These are phyloP conservation scores for Spisula solida DNA, from an alignment of 2,888 invertebrate species.

Conservation along the genomic window DNA sequence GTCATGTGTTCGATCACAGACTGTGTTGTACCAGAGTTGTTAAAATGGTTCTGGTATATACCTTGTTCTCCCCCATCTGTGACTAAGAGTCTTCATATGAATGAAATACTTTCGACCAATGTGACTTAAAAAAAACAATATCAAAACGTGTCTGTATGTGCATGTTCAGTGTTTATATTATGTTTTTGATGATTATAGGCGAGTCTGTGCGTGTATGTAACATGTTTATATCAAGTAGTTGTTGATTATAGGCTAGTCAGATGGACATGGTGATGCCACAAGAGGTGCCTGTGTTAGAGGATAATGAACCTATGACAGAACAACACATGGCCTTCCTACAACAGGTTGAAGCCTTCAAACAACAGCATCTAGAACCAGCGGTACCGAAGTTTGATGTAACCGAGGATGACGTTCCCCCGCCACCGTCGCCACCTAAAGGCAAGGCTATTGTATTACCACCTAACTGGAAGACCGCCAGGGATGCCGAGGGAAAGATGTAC, in stretches of 20 bases:
- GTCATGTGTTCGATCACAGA: too few relatives aligned
- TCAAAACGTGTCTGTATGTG: too few relatives aligned
- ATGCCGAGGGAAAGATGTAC: conserved; percentile 94
- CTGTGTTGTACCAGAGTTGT: too few relatives aligned
- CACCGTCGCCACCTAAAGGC: conserved; percentile 87
- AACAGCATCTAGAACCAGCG: conserved; percentile 68
- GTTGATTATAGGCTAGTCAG: conserved; percentile 54
- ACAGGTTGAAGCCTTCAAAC: conserved; percentile 78
- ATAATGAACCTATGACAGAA: conserved; percentile 68
- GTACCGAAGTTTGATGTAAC: conserved; percentile 26
- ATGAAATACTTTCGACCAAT: too few relatives aligned
- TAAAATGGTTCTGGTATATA: too few relatives aligned
- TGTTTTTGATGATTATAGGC: too few relatives aligned
- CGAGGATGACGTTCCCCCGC: conserved; percentile 83
- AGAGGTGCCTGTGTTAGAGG: conserved; percentile 33
- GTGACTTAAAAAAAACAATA: too few relatives aligned
- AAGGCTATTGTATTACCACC: conserved; percentile 91
- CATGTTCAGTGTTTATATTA: too few relatives aligned
- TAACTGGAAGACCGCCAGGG: conserved; percentile 95
- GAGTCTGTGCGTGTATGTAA: too few relatives aligned
- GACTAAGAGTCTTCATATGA: too few relatives aligned
- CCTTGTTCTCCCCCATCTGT: too few relatives aligned
- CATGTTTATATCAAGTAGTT: background rate
- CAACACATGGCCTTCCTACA: conserved; percentile 72
- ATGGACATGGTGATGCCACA: conserved; percentile 50